phyloP scores from a whole-genome alignment of 2,797 vertebrate genomes.

The Australoheros facetus region DNA sequence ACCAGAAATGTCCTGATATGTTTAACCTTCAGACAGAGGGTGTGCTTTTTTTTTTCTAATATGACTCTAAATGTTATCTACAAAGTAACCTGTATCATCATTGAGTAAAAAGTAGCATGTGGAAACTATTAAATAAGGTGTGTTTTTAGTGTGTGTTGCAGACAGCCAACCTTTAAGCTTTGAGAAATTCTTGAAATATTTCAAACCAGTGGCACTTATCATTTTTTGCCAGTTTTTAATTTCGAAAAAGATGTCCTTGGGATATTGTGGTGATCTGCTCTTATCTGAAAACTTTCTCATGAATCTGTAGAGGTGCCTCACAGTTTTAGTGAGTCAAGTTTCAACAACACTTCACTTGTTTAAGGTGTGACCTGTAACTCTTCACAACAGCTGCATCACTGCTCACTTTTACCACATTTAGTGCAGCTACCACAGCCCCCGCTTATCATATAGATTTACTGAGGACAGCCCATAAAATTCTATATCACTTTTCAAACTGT shows the following conservation, averaged over 20 bases:
- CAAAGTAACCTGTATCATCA: neutral
- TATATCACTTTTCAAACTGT: conserved; percentile 72
- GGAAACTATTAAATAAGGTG: neutral
- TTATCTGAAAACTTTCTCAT: neutral
- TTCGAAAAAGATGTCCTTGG: neutral
- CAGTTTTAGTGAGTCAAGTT: neutral
- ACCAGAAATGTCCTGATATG: neutral
- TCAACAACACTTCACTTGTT: neutral
- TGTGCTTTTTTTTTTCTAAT: neutral
- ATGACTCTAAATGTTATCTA: neutral
- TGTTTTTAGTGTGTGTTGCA: neutral
- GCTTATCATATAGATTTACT: conserved; percentile 72
- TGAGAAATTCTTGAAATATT: neutral
- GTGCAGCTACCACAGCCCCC: conserved; percentile 21
- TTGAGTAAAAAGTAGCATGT: neutral
- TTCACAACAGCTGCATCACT: conserved; percentile 17
- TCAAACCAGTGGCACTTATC: neutral
- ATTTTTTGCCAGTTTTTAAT: neutral
- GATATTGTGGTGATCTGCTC: neutral
- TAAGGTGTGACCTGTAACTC: neutral
- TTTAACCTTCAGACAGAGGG: neutral
- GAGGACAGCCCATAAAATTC: conserved; percentile 69
- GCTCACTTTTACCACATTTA: conserved; percentile 49
- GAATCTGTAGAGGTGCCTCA: neutral
- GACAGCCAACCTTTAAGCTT: neutral